phyloP scores from a whole-genome alignment of 2,888 invertebrate species.

The Hyalella azteca region DNA sequence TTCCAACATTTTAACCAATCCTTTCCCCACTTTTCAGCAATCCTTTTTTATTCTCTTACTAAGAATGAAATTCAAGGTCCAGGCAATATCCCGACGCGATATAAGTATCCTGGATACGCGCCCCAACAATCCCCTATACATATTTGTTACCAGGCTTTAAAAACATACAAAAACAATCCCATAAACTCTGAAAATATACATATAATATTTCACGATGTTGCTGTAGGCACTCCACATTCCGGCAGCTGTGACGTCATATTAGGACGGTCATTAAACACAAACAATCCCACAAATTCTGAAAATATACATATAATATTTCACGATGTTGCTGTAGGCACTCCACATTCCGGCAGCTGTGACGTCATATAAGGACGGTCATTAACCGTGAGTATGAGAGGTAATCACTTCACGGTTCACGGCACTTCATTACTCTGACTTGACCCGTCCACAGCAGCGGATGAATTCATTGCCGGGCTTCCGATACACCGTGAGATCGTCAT shows the following conservation, averaged over 20 bases:
- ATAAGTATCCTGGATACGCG: too few relatives aligned
- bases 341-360: not conserved
- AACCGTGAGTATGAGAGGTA: not conserved
- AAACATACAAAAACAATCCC: too few relatives aligned
- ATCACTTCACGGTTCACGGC: conserved; percentile 13
- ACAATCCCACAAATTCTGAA: too few relatives aligned
- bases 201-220: not conserved
- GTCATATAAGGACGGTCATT: conserved; percentile 4
- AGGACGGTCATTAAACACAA: conserved; percentile 16
- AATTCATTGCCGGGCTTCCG: not conserved
- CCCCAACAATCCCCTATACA: too few relatives aligned
- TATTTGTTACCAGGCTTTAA: too few relatives aligned
- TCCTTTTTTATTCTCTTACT: too few relatives aligned
- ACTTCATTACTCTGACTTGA: not conserved
- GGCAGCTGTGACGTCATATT: not conserved
- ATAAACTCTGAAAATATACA: too few relatives aligned
- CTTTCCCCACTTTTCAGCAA: too few relatives aligned
- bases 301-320: too few relatives aligned
- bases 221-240: not conserved
- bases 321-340: not conserved
- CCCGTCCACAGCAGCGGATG: not conserved
- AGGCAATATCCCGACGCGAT: too few relatives aligned
- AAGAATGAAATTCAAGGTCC: too few relatives aligned
- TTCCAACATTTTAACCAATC: too few relatives aligned
- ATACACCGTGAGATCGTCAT: not conserved